Percentiles rank a stretch among this genome's conserved stretches.
Evolutionary conservation across 1,140 invertebrate species (phyloP).

Genomic region (Diachasma alloeum): DNA sequence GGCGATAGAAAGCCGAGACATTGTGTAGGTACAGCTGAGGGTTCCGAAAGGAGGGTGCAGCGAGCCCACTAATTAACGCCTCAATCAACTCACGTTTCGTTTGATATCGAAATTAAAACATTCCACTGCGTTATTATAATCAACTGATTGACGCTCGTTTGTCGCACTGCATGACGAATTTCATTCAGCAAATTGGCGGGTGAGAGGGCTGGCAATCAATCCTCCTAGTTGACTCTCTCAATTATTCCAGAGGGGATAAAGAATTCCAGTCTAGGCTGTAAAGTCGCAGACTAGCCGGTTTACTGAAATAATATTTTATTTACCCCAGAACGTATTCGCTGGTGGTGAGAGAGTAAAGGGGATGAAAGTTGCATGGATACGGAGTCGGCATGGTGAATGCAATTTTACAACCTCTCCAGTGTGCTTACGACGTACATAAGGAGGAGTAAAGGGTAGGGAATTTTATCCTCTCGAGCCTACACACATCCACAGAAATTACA

Average conservation of each 20-base stretch:
- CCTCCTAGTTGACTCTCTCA: not conserved
- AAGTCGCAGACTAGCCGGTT: not conserved
- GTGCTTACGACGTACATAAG: slow-evolving; percentile 9
- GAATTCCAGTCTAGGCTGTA: not conserved
- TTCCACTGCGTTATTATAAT: not conserved
- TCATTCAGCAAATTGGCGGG: too few relatives aligned
- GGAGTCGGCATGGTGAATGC: slow-evolving; percentile 8
- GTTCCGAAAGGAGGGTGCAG: not conserved
- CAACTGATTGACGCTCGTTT: not conserved
- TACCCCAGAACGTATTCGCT: not conserved
- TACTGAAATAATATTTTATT: slow-evolving; percentile 18
- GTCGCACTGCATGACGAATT: not conserved
- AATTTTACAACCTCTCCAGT: slow-evolving; percentile 21
- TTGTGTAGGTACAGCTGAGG: not conserved
- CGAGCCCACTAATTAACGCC: not conserved
- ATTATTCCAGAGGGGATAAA: not conserved
- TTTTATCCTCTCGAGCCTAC: not conserved
- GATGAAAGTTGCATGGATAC: slow-evolving; percentile 17
- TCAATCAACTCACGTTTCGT: not conserved
- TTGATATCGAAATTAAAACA: not conserved
- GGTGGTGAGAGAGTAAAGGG: not conserved
- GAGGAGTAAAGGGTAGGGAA: not conserved
- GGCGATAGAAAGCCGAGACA: not conserved
- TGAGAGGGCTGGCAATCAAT: too few relatives aligned
- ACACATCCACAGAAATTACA: not conserved